A percentile compares a stretch with the other conserved stretches of the same genome.
phyloP scores from a whole-genome alignment of 2,888 invertebrate genomes.

The Tipula helvola region DNA sequence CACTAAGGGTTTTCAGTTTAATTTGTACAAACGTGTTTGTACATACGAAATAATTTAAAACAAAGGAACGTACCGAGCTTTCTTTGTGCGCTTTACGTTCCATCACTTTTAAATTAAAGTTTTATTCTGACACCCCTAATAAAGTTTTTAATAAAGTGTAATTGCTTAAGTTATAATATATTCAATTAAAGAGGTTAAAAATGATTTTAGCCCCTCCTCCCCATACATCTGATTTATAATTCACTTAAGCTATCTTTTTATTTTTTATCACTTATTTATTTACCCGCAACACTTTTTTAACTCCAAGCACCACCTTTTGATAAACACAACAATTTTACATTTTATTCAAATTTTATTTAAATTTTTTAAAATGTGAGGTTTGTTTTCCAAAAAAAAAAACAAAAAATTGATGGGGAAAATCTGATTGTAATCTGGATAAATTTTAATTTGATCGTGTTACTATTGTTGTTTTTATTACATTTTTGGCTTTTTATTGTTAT shows the following conservation, averaged over 20 bases:
- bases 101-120: neutral
- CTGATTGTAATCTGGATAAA: slow-evolving; percentile 4
- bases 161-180: too few species aligned
- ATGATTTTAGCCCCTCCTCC: neutral
- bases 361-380: neutral
- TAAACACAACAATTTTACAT: neutral
- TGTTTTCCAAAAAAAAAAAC: neutral
- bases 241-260: too few species aligned
- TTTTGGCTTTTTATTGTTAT: slow-evolving; percentile 4
- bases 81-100: too few species aligned
- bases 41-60: too few species aligned
- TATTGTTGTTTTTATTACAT: neutral
- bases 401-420: slow-evolving; percentile 4
- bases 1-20: neutral
- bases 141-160: neutral
- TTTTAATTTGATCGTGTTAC: neutral
- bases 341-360: neutral
- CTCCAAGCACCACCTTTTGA: neutral
- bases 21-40: neutral
- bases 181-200: neutral
- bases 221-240: neutral
- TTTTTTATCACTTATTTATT: neutral
- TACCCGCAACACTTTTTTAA: neutral
- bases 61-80: too few species aligned
- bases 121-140: neutral